These are phyloP conservation scores for Nemapogon koenigi DNA, from an alignment of 2,888 invertebrate genomes.

Conservation along the genomic window DNA sequence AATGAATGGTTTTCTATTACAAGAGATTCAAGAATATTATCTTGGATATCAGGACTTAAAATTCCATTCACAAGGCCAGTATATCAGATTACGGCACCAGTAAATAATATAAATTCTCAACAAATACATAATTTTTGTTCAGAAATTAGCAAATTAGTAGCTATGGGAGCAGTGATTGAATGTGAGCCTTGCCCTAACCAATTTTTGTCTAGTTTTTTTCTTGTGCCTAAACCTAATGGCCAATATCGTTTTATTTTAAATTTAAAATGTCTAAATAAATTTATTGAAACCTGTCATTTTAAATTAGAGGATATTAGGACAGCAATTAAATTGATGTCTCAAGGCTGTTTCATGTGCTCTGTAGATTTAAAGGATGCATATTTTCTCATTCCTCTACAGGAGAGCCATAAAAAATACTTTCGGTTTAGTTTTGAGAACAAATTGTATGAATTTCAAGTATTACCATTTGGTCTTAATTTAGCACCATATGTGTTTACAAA, in stretches of 20 bases:
- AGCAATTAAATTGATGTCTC: slow-evolving; percentile 5
- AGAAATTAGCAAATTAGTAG: neutral
- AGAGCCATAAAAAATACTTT: slow-evolving; percentile 7
- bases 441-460: slow-evolving; percentile 12
- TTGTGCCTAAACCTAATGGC: slow-evolving; percentile 8
- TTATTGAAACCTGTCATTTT: slow-evolving; percentile 3
- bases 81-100: neutral
- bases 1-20: neutral
- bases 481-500: slow-evolving; percentile 4
- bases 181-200: neutral
- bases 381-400: neutral
- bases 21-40: neutral
- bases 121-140: neutral
- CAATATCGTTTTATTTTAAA: slow-evolving; percentile 11
- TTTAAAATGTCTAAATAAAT: slow-evolving; percentile 5
- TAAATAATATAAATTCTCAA: neutral
- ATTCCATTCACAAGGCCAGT: neutral
- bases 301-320: slow-evolving; percentile 8
- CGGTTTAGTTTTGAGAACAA: slow-evolving; percentile 8
- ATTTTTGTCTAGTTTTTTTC: slow-evolving; percentile 6
- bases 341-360: neutral
- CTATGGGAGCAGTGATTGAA: neutral
- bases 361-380: slow-evolving; percentile 3
- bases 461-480: slow-evolving; percentile 4
- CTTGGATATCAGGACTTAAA: neutral